These are phyloP conservation scores for Spinus olivaceus DNA, from an alignment of 2,797 vertebrate species.

Conservation along the genomic window DNA sequence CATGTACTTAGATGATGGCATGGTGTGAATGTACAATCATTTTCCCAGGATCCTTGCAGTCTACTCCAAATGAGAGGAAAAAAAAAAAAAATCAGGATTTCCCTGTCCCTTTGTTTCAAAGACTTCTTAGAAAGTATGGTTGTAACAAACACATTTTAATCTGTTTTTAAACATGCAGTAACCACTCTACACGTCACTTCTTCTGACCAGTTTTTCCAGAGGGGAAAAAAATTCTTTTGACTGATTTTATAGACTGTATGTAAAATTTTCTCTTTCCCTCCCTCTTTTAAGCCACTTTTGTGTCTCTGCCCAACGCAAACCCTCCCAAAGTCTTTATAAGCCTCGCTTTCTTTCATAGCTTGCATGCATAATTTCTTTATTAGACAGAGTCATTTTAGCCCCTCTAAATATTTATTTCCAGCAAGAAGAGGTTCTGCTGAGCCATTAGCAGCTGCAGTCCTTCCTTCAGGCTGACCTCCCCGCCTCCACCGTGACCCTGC, in stretches of 20 bases:
- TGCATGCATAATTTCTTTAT: not conserved
- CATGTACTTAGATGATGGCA: not conserved
- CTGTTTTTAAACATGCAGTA: not conserved
- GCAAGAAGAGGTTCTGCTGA: not conserved
- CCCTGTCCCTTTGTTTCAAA: not conserved
- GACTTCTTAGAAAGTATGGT: not conserved
- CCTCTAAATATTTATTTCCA: conserved; percentile 36
- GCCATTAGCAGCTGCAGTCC: not conserved
- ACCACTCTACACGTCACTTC: not conserved
- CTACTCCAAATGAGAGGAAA: not conserved
- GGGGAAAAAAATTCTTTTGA: not conserved
- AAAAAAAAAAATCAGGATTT: not conserved
- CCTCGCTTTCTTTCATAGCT: not conserved
- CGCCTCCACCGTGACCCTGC: not conserved
- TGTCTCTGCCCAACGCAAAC: not conserved
- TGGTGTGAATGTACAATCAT: not conserved
- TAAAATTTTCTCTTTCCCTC: not conserved
- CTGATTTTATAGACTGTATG: not conserved
- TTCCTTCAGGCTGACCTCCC: not conserved
- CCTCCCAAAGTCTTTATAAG: not conserved
- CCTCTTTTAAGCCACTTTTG: not conserved
- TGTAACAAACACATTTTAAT: not conserved
- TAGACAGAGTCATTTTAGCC: not conserved
- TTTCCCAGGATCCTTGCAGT: not conserved
- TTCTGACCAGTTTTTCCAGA: not conserved